Evolutionary conservation across 2,888 invertebrate species (phyloP), one percentile per base, ranked within the genome.

Genomic region (Plagodis dolabraria): DNA sequence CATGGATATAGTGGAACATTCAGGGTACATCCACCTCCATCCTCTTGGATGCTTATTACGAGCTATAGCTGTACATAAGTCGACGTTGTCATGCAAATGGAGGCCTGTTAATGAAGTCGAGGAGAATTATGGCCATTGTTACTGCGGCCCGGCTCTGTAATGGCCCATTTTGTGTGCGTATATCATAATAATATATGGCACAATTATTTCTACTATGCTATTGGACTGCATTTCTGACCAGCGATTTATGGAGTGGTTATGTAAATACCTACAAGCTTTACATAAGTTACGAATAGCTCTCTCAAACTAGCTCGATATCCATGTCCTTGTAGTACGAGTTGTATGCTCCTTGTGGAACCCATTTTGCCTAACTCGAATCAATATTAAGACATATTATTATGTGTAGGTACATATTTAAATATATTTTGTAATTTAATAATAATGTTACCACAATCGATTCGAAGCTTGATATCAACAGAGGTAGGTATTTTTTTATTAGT

Each of bases 61-160:
- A 79, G 79, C 80, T 87, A 80, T 83, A 83, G 79, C 68, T 80
- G 76, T 83, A 80, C 74, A 74, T 80, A 82, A 77, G 77, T 84
- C 71, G 80, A 79, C 81, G 80, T 82, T 91, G 90, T 89, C 91
- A 91, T 91, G 91, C 91, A 92, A 92, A 92, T 92, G 91, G 91
- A 87, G 85, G 90, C 86, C 91, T 91, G 91, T 87, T 91, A 92
- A 92, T 92, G 92, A 92, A 92, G 90, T 85, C 87, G 83, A 85
- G 81, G 86, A 90, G 92, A 92, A 90, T 91, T 92, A 92, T 92
- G 85, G 89, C 79, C 85, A 86, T 91, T 91, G 92, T 90, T 89
- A 89, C 82, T 86, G 90, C 89, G 84, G 83, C 83, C 79, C 83
- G 80, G 83, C 81, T 78, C 75, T 79, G 79, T 85, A 90, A 92